Conservation (phyloP, 1,140 invertebrate genomes). For the Bombus impatiens region DNA sequence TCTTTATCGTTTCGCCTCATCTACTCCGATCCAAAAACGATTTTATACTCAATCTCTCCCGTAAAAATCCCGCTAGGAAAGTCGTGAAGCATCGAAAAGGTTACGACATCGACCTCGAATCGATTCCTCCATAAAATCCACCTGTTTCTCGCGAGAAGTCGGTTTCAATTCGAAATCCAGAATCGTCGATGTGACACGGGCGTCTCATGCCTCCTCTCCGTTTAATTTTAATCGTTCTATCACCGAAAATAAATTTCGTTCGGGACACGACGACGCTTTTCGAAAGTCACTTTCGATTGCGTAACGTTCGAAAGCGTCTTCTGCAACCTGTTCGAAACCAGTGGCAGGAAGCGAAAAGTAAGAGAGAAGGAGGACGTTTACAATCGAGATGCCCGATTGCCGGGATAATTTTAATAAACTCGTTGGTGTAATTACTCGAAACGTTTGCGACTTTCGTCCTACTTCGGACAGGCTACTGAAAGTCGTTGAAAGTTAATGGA, state of each 20-base stretch:
- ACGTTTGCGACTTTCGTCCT: neutral
- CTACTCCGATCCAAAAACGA: too few relatives aligned
- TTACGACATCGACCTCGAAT: slow-evolving; percentile 20
- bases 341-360: too few relatives aligned
- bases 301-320: slow-evolving; percentile 16
- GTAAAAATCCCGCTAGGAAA: neutral
- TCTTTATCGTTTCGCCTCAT: too few relatives aligned
- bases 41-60: neutral
- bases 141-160: neutral
- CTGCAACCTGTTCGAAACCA: slow-evolving; percentile 4
- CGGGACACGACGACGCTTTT: neutral
- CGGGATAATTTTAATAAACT: slow-evolving; percentile 52
- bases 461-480: too few relatives aligned
- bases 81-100: neutral
- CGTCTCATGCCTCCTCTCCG: neutral
- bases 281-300: slow-evolving; percentile 21
- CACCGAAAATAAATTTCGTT: slow-evolving; percentile 19
- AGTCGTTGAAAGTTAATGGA: neutral
- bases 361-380: neutral
- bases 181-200: neutral
- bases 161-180: neutral
- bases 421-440: slow-evolving; percentile 32
- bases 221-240: slow-evolving; percentile 1
- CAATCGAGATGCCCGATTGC: slow-evolving; percentile 9
- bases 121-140: slow-evolving; percentile 10